Base-by-base conservation (phyloP, 1,140 invertebrate genomes). In the Zaprionus vittiger region DNA sequence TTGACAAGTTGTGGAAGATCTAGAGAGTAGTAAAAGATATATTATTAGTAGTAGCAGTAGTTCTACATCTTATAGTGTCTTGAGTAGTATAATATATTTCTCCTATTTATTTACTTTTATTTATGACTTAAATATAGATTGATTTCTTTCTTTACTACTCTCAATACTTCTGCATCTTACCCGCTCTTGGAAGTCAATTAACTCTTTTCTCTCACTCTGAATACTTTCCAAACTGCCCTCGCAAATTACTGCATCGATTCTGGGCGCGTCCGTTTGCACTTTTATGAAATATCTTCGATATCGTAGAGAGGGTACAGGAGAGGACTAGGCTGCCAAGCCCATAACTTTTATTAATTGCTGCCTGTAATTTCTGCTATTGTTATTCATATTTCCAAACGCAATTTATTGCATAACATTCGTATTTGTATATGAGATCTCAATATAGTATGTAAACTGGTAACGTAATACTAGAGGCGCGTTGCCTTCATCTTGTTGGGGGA, bases 321-420 rank as follows among this genome's bases (percentile, higher is more conserved):
- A 5, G 4, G 6, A 2, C 31, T 5, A 1, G 28, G n/a, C 5
- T 17, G 15, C 38, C 38, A 41, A 38, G 59, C 59, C 20, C 22
- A 72, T 64, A 63, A 56, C 12, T 56, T 71, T 66, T 28, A 49
- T 57, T 38, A 66, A 72, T 59, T 49, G 34, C 24, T 47, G 41
- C 9, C n/a, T 49, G 56, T 67, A 55, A 44, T 37, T 41, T 67
- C 5, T 64, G 34, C 38, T 67, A 60, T 67, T 61, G 14, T 44
- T 44, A 15, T 56, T 71, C 22, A 20, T 24, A 56, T 17, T 61
- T 52, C 24, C 38, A 55, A 55, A 12, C 9, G 26, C 38, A 47
- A 28, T 56, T 20, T 44, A 66, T 57, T 66, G 37, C 37, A 41
- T 44, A 55, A 67, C 17, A 59, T 31, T 24, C 54, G 15, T 31